These are phyloP conservation scores for Parasteatoda tepidariorum DNA, from an alignment of 1,140 invertebrate genomes.

Conservation along the genomic window DNA sequence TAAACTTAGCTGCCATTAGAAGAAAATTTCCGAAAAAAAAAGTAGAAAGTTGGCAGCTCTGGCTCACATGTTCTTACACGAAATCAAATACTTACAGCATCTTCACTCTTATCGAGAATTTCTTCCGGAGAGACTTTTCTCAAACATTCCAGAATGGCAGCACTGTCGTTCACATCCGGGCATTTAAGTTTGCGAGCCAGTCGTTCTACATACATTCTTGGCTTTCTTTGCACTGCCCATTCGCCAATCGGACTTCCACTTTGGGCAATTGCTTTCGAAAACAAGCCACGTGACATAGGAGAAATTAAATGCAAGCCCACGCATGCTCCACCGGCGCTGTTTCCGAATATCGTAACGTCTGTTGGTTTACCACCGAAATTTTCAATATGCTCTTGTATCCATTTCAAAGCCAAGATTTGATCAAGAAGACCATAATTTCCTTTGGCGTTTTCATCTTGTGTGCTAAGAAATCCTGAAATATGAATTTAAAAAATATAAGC, in stretches of 20 bases:
- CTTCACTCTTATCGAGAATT: slow-evolving; percentile 48
- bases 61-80: neutral
- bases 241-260: slow-evolving; percentile 63
- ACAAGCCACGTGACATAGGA: slow-evolving; percentile 77
- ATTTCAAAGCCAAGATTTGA: slow-evolving; percentile 90
- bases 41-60: too few species aligned
- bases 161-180: slow-evolving; percentile 1
- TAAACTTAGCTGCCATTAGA: neutral
- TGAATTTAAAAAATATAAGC: neutral
- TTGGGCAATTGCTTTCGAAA: slow-evolving; percentile 54
- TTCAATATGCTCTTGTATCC: slow-evolving; percentile 93
- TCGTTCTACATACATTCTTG: slow-evolving; percentile 50
- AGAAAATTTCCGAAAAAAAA: too few species aligned
- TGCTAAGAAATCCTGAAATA: slow-evolving; percentile 86
- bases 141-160: slow-evolving; percentile 55
- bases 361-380: slow-evolving; percentile 92
- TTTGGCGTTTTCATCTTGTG: slow-evolving; percentile 85
- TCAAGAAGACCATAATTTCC: slow-evolving; percentile 96
- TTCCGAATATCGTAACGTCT: slow-evolving; percentile 92
- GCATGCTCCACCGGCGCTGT: slow-evolving; percentile 93
- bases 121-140: neutral
- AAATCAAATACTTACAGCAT: slow-evolving; percentile 39
- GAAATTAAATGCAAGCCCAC: slow-evolving; percentile 95
- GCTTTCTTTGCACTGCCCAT: slow-evolving; percentile 62
- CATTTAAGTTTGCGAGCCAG: slow-evolving; percentile 58